These are phyloP conservation scores for Tonatia bakeri DNA, from an alignment of 2,113 vertebrate species.

Conservation along the genomic window DNA sequence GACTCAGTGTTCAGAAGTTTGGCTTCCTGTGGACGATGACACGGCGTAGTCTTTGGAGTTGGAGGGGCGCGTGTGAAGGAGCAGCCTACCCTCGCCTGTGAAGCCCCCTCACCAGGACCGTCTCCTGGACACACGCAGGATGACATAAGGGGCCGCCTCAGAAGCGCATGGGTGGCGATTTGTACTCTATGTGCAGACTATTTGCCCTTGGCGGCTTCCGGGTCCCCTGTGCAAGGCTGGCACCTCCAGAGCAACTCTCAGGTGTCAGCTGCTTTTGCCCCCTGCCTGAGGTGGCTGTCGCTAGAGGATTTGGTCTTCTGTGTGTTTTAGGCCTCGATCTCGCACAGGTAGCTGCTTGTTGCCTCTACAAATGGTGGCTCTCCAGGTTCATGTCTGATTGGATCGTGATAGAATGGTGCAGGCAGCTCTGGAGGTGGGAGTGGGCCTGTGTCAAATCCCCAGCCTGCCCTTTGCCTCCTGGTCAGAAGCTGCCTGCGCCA, in stretches of 20 bases:
- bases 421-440: not conserved
- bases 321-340: not conserved
- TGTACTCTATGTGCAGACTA: not conserved
- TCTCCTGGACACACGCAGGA: not conserved
- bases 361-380: conserved; percentile 25
- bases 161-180: not conserved
- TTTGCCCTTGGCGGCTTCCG: not conserved
- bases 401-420: conserved; percentile 42
- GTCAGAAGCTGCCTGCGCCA: not conserved
- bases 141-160: not conserved
- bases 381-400: not conserved
- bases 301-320: not conserved
- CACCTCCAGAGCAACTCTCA: not conserved
- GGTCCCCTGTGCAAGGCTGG: not conserved
- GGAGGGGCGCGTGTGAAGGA: not conserved
- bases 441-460: not conserved
- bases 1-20: not conserved
- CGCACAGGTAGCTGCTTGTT: not conserved
- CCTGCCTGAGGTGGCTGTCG: not conserved
- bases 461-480: not conserved
- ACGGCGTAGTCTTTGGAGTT: not conserved
- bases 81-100: not conserved
- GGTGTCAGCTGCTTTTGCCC: not conserved
- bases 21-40: not conserved
- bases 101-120: not conserved